Base-by-base conservation (phyloP, 2,888 invertebrate genomes). In the Ypsolopha scabrella region DNA sequence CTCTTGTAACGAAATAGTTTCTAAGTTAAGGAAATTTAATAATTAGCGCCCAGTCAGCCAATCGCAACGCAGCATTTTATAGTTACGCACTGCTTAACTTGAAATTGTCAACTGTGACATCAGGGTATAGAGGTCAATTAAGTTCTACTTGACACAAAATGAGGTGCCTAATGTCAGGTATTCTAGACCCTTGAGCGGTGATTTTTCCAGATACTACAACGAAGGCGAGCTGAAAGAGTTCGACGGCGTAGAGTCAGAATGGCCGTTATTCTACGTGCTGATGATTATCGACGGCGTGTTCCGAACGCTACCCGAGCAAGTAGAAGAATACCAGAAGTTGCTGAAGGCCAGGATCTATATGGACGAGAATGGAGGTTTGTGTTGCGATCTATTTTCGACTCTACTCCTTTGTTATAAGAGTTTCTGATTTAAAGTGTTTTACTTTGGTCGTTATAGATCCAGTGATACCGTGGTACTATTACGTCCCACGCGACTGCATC, bases 271-370 rank as follows among this genome's bases (percentile, higher is more conserved):
- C 78, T 97, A 94, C 68, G 93, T 97, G 44, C 94, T 94, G 73
- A 94, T 99, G 93, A 94, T 98, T 48, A 96, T 99, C 60, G 98
- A 99, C 74, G 97, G 98, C 8, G 94, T 95, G 48, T 96, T 95
- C 70, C 93, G 93, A 64, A 91, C 94, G 13, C 83, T 95, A 57
- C 93, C 94, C 3, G 94, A 95, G 51, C 96, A 97, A 87, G 94
- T 96, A n/a, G 93, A 95, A 56, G 93, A 96, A 69, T 99, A 96
- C 77, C 95, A 97, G 77, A 91, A 91, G 58, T 86, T 97, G 56
- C 79, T 98, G 41, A 93, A 96, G 66, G 89, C 92, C 41, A 88
- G 96, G 62, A 90, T 98, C 62, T 92, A 92, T 60, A 91, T 92
- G 65, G 96, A 96, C 73, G 86, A 89, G 54, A 90, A 92, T 79